Evolutionary conservation across 2,888 invertebrate species (phyloP).

Genomic region (Esperia sulphurella): DNA sequence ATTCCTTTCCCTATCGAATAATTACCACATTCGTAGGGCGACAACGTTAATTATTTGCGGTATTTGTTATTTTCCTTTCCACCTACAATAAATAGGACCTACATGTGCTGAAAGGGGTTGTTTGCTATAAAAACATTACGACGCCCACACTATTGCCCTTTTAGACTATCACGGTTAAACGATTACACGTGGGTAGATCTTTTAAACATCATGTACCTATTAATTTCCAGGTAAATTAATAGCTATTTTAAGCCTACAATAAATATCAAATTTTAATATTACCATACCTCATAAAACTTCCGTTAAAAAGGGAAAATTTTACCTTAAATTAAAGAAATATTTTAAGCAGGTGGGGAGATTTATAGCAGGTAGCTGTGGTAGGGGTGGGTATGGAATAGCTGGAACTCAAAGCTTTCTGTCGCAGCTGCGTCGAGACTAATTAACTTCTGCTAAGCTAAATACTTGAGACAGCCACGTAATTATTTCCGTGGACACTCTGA

Average conservation of each 20-base stretch:
- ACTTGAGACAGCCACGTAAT: conserved; percentile 34
- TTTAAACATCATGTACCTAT: no score
- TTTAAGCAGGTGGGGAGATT: conserved; percentile 1
- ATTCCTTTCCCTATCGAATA: not conserved
- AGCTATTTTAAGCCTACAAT: no score
- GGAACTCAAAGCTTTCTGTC: conserved; percentile 14
- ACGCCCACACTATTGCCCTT: not conserved
- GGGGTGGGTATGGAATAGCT: conserved; percentile 7
- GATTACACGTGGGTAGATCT: no score
- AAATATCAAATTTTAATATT: no score
- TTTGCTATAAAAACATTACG: not conserved
- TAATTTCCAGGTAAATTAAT: no score
- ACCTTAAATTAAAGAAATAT: not conserved
- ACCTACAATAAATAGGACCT: no score
- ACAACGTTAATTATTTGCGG: not conserved
- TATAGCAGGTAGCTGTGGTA: conserved; percentile 3
- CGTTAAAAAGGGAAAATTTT: not conserved
- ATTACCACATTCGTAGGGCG: not conserved
- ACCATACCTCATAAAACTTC: not conserved
- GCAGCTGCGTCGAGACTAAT: conserved; percentile 54
- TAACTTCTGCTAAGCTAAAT: conserved; percentile 57
- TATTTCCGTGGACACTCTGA: conserved; percentile 15
- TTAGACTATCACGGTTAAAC: not conserved
- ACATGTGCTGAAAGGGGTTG: not conserved
- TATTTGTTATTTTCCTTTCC: not conserved